Evolutionary conservation across 92 coral and sea anemone species (phyloP).

Genomic region (Blastomussa wellsi): DNA sequence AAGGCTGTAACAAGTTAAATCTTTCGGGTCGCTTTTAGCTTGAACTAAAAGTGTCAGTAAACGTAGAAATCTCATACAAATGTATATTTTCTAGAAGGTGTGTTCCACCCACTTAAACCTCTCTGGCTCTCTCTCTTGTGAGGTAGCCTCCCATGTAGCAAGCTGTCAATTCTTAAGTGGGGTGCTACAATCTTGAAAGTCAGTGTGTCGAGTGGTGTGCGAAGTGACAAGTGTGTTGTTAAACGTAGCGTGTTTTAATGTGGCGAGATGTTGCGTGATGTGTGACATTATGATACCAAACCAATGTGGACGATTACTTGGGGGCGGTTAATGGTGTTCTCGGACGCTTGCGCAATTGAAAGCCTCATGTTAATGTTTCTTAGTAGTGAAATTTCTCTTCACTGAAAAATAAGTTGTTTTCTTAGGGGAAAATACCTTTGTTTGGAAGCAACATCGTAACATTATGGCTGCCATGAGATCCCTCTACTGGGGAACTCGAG

Average conservation of each 20-base stretch:
- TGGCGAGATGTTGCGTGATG: neutral
- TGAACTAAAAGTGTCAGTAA: too few relatives aligned
- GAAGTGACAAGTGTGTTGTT: neutral
- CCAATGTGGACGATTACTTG: neutral
- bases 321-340: neutral
- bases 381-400: too few relatives aligned
- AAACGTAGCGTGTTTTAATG: neutral
- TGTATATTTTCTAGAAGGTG: neutral
- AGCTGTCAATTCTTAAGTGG: neutral
- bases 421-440: too few relatives aligned
- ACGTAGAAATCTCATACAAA: too few relatives aligned
- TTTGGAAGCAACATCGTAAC: neutral
- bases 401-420: too few relatives aligned
- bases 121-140: neutral
- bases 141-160: neutral
- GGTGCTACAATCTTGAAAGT: neutral
- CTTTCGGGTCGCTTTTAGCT: too few relatives aligned
- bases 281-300: too few relatives aligned
- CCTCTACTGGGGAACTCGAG: too few relatives aligned
- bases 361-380: too few relatives aligned
- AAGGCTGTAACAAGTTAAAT: neutral
- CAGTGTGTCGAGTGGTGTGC: neutral
- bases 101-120: neutral
- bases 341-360: neutral
- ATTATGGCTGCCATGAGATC: too few relatives aligned